Evolutionary conservation across 2,888 invertebrate genomes (phyloP).

Genomic region (Drosophila rellima): DNA sequence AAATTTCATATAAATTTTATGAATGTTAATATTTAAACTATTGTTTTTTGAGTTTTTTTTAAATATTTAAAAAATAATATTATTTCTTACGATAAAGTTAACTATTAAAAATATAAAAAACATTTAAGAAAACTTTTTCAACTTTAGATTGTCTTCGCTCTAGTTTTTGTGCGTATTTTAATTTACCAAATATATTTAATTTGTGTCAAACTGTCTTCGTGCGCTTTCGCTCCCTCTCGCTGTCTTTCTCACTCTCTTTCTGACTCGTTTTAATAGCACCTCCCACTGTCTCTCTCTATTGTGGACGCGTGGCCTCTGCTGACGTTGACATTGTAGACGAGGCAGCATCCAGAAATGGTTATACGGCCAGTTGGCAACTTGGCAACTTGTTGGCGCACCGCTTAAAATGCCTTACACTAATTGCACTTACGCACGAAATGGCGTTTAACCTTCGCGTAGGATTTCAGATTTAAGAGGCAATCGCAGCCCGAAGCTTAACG

Average conservation of each 20-base stretch:
- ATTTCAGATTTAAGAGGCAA: conserved; percentile 63
- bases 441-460: conserved; percentile 72
- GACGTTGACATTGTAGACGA: conserved; percentile 48
- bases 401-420: conserved; percentile 75
- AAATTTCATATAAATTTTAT: no score
- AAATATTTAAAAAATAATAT: no score
- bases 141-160: background rate
- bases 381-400: conserved; percentile 54
- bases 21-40: no score
- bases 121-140: background rate
- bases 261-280: no score
- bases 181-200: background rate
- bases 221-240: background rate
- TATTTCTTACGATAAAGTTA: background rate
- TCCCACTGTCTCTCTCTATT: background rate
- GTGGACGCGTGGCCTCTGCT: conserved; percentile 38
- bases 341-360: conserved; percentile 43
- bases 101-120: background rate
- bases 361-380: conserved; percentile 38
- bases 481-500: conserved; percentile 42
- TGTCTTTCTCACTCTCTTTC: background rate
- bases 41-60: no score
- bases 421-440: conserved; percentile 79
- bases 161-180: background rate
- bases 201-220: background rate